Evolutionary conservation across 2,113 vertebrate genomes (phyloP).

Genomic region (Myotis brandtii): DNA sequence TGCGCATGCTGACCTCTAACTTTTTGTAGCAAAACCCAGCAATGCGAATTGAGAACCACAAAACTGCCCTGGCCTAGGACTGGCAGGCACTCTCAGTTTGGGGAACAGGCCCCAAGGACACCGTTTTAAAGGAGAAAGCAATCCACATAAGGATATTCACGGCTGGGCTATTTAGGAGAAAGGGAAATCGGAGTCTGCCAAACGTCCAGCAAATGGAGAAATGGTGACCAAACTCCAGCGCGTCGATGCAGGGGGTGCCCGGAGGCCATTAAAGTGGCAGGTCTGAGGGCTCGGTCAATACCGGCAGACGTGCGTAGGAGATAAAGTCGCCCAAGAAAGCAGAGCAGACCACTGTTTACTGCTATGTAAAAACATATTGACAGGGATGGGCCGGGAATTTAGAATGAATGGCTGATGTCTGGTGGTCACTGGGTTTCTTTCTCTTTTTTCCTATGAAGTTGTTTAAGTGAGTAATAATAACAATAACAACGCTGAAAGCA

Average conservation of each 20-base stretch:
- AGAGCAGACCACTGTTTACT: constrained; percentile 49
- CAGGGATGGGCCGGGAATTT: constrained; percentile 54
- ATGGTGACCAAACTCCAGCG: background rate
- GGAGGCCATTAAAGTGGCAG: constrained; percentile 61
- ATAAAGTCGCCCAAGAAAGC: constrained; percentile 13
- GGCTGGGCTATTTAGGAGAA: constrained; percentile 36
- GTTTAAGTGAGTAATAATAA: constrained; percentile 78
- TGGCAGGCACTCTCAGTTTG: constrained; percentile 58
- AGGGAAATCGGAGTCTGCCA: background rate
- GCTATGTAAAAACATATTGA: constrained; percentile 71
- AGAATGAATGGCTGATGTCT: background rate
- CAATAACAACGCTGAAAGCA: constrained; percentile 59
- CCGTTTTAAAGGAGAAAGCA: constrained; percentile 56
- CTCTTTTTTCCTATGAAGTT: constrained; percentile 42
- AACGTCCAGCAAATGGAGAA: background rate
- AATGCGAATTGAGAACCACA: background rate
- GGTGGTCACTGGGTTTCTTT: constrained; percentile 5
- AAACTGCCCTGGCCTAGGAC: background rate
- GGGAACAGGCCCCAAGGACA: constrained; percentile 60
- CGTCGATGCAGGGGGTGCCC: constrained; percentile 14
- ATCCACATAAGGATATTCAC: constrained; percentile 45
- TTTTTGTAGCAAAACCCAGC: background rate
- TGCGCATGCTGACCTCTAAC: background rate
- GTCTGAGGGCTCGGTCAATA: constrained; percentile 66
- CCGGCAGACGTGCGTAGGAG: constrained; percentile 40